Base-by-base conservation (phyloP, 2,888 invertebrate species). In the Rhorus exstirpatorius region DNA sequence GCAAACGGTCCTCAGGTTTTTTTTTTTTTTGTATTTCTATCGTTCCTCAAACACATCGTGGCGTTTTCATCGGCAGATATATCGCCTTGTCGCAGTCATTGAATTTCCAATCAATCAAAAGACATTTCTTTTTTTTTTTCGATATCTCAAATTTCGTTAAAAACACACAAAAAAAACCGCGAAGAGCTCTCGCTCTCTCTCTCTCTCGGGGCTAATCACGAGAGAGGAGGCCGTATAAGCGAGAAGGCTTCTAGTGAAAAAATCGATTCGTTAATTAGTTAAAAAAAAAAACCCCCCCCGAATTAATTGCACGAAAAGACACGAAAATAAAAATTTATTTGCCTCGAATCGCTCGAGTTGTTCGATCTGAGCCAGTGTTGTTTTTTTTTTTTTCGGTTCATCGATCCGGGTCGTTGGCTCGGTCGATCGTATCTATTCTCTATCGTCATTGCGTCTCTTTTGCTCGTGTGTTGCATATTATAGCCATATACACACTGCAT, bases 81-180 rank as follows among this genome's bases (percentile, higher is more conserved):
- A 61, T 44, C 49, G 60, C 41, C 38, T 60, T 53, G 58, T 78
- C 79, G 84, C 81, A 84, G 83, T 81, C 84, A 74, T 72, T 46
- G 8, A 1, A 41, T 19, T 46, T 44, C 44, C 31, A 4, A 12
- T 4, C 17, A 6, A 26, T 26, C 6, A 4, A 4, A 8, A 17
- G 44, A 49, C 31, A 14, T 74, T 12, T 72, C n/a, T n/a, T n/a
- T n/a, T n/a, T 14, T 12, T 14, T 53, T 41, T 31, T 26, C 24
- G 41, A 46, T 12, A 31, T 7, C 35, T n/a, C 10, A n/a, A 58
- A 46, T 8, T 46, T 41, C 8, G 35, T 38, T 26, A 53, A 14
- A 14, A 41, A 31, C 4, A 17, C 7, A 7, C 19, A 55, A 17
- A 24, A 63, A 51, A 17, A 61, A 58, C 14, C 46, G n/a, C 24